Conservation (phyloP, 2,113 vertebrate species). For the Pteruthius melanotis region DNA sequence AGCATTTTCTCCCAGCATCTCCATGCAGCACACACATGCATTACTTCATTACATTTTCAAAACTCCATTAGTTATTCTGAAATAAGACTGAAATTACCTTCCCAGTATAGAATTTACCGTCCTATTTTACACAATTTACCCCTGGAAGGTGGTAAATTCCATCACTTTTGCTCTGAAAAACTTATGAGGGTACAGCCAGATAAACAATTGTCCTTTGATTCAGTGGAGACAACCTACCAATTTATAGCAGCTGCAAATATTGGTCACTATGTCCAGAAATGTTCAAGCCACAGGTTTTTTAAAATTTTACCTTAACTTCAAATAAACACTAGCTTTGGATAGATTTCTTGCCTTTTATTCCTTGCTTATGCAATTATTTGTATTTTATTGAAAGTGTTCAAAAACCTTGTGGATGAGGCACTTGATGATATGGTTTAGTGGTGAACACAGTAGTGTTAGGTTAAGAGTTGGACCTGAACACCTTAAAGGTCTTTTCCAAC, state of each 20-base stretch:
- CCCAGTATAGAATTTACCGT: neutral
- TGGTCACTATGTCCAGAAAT: neutral
- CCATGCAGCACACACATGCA: neutral
- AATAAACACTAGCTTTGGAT: neutral
- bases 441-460: neutral
- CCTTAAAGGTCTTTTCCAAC: neutral
- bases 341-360: neutral
- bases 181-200: neutral
- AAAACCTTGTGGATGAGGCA: neutral
- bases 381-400: neutral
- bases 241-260: neutral
- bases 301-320: neutral
- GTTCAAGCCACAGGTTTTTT: rapidly evolving
- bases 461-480: neutral
- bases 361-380: neutral
- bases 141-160: neutral
- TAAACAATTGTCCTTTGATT: neutral
- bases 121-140: neutral
- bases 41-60: neutral
- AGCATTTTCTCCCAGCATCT: neutral
- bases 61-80: neutral
- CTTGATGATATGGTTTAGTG: neutral
- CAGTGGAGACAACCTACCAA: neutral
- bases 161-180: neutral
- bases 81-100: neutral